Evolutionary conservation across 2,113 vertebrate genomes (phyloP).

Genomic region (Nesoenas mayeri): DNA sequence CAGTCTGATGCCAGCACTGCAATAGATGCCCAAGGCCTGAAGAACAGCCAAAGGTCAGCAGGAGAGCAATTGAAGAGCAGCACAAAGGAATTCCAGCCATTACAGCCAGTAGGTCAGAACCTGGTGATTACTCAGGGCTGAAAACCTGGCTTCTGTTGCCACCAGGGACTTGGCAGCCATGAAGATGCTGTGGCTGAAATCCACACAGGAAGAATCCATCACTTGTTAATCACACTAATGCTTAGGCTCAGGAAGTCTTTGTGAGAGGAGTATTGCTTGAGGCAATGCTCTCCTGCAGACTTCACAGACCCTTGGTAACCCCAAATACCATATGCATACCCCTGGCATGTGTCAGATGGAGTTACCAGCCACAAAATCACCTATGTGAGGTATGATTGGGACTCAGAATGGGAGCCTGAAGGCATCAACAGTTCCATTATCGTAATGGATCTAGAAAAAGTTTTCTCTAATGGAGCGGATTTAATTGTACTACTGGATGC

Average conservation of each 20-base stretch:
- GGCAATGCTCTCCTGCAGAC: neutral
- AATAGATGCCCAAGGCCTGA: no score
- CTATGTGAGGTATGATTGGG: neutral
- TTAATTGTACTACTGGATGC: neutral
- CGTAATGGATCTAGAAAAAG: neutral
- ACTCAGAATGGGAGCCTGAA: neutral
- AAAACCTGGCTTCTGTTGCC: neutral
- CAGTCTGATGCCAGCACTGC: no score
- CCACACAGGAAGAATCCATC: neutral
- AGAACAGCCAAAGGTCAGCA: no score
- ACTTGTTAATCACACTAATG: neutral
- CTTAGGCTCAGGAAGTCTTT: neutral
- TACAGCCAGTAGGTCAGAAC: no score
- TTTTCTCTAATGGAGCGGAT: neutral
- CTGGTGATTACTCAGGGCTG: neutral
- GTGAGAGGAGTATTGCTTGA: neutral
- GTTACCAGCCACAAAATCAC: neutral
- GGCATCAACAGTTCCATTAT: neutral
- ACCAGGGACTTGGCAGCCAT: neutral
- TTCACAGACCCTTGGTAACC: neutral
- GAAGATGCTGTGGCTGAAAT: neutral
- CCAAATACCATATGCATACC: neutral
- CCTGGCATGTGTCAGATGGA: neutral
- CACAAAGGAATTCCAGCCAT: no score
- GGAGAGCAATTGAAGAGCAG: no score